Conservation (phyloP, 2,888 invertebrate genomes). For the Ephialtes manifestator region DNA sequence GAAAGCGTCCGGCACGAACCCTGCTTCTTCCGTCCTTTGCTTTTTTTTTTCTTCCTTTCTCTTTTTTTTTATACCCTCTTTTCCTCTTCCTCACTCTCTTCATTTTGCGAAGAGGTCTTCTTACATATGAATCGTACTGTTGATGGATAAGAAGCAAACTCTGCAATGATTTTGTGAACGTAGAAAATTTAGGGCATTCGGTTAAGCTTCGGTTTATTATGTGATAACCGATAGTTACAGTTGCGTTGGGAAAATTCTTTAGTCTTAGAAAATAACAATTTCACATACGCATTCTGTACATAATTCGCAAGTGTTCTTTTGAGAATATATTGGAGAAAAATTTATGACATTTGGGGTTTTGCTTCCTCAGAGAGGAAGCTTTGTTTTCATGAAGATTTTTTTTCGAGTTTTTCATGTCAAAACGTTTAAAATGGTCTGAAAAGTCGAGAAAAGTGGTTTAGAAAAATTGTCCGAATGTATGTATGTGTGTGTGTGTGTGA, state of each 20-base stretch:
- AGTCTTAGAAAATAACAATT: neutral
- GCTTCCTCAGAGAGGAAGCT: too few species aligned
- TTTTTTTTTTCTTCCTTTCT: neutral
- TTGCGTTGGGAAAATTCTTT: neutral
- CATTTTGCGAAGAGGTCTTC: conserved; percentile 51
- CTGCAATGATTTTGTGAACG: conserved; percentile 37
- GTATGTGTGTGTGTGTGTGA: too few species aligned
- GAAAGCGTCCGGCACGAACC: conserved; percentile 71
- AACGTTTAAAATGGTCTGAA: too few species aligned
- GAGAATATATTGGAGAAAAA: too few species aligned
- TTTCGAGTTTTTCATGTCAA: too few species aligned
- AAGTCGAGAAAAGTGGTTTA: too few species aligned
- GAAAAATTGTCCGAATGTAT: too few species aligned
- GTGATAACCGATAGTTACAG: neutral
- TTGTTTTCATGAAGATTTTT: too few species aligned
- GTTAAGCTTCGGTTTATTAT: neutral
- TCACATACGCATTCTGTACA: neutral
- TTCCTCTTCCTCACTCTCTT: neutral
- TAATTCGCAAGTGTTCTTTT: neutral
- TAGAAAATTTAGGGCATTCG: neutral
- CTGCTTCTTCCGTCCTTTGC: neutral
- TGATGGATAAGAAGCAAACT: neutral
- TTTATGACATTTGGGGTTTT: too few species aligned
- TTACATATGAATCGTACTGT: neutral
- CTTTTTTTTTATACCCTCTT: conserved; percentile 38